Conservation (phyloP, 1,140 invertebrate species). For the Hycleus cichorii region DNA sequence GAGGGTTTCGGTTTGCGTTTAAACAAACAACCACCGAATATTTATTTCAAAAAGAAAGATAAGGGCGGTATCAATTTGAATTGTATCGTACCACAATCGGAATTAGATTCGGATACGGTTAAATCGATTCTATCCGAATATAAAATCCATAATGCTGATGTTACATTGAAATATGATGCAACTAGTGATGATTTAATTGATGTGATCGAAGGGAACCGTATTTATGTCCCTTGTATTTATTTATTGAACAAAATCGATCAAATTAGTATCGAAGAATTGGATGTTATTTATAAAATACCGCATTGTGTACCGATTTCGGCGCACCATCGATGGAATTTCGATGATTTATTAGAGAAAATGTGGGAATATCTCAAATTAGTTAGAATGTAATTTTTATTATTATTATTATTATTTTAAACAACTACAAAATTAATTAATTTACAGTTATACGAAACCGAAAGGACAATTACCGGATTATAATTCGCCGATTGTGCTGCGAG, state of each 20-base stretch:
- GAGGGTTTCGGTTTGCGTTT: slow-evolving; percentile 97
- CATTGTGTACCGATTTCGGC: slow-evolving; percentile 99
- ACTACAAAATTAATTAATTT: slow-evolving; percentile 28
- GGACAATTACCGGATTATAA: slow-evolving; percentile 88
- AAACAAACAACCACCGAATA: slow-evolving; percentile 96
- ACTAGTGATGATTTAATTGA: slow-evolving; percentile 98
- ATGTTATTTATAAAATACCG: slow-evolving; percentile 98
- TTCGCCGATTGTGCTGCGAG: slow-evolving; percentile 90
- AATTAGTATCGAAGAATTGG: slow-evolving; percentile 92
- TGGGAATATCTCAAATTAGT: slow-evolving; percentile 96
- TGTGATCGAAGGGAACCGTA: slow-evolving; percentile 96
- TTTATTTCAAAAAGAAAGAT: slow-evolving; percentile 93
- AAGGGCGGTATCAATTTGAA: slow-evolving; percentile 96
- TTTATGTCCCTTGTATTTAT: slow-evolving; percentile 98
- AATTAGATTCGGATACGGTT: slow-evolving; percentile 91
- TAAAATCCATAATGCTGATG: slow-evolving; percentile 97
- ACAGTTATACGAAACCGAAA: slow-evolving; percentile 96
- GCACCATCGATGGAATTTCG: slow-evolving; percentile 99
- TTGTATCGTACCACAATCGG: slow-evolving; percentile 79
- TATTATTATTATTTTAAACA: slow-evolving; percentile 13
- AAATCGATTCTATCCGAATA: slow-evolving; percentile 97
- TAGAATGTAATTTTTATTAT: slow-evolving; percentile 64
- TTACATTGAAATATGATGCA: slow-evolving; percentile 89
- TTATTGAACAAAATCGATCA: slow-evolving; percentile 98
- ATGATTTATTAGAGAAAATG: slow-evolving; percentile 97